phyloP scores from a whole-genome alignment of 1,140 invertebrate genomes.

The Hylyphantes graminicola region DNA sequence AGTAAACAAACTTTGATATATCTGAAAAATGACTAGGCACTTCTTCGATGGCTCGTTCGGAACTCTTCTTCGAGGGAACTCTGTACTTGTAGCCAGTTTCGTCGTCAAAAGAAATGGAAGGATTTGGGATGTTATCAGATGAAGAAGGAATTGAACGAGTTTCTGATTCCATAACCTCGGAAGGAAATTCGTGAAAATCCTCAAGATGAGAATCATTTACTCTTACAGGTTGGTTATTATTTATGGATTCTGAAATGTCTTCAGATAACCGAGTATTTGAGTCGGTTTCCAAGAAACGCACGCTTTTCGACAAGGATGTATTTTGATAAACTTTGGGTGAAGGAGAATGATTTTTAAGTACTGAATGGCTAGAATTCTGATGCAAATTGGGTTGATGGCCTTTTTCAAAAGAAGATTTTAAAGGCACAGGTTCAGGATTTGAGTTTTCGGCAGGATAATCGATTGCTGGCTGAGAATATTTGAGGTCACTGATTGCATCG shows the following conservation, averaged over 20 bases:
- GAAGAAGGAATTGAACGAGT: conserved; percentile 29
- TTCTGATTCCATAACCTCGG: conserved; percentile 13
- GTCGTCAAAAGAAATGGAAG: conserved; percentile 16
- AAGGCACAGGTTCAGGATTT: conserved; percentile 38
- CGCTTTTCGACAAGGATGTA: conserved; percentile 22
- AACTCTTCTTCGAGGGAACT: conserved; percentile 17
- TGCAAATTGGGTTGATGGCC: background rate
- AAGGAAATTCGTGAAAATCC: conserved; percentile 17
- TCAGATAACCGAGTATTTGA: background rate
- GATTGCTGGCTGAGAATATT: conserved; percentile 51
- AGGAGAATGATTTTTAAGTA: conserved; percentile 5
- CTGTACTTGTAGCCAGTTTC: background rate
- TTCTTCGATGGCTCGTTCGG: conserved; percentile 1
- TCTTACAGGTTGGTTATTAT: background rate
- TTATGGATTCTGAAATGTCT: background rate
- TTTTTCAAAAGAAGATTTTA: background rate
- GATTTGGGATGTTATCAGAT: conserved; percentile 45
- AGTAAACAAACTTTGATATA: background rate
- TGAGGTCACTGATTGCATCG: conserved; percentile 40
- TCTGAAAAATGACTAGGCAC: conserved; percentile 19
- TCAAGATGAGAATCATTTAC: conserved; percentile 7
- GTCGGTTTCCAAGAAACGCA: conserved; percentile 17
- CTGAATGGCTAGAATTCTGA: conserved; percentile 4
- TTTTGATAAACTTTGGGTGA: background rate
- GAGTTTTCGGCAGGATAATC: conserved; percentile 6